Conservation (phyloP, 2,888 invertebrate species). For the Agrochola lota region DNA sequence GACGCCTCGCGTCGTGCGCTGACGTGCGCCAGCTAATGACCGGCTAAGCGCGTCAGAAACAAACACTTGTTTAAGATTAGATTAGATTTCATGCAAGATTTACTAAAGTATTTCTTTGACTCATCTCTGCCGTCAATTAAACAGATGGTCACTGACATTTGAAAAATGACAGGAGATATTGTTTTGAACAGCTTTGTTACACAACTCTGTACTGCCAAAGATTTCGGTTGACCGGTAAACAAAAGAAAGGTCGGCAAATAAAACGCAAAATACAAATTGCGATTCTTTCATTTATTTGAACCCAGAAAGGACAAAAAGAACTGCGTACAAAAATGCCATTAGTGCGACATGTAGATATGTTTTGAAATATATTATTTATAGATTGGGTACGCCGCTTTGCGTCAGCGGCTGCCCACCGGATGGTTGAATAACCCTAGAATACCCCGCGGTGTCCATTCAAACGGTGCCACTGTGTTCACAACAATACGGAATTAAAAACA, state of each 20-base stretch:
- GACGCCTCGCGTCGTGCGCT: not conserved
- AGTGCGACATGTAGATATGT: constrained; percentile 63
- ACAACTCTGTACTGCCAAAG: constrained; percentile 41
- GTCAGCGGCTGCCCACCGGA: constrained; percentile 71
- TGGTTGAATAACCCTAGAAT: constrained; percentile 84
- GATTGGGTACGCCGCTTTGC: constrained; percentile 64
- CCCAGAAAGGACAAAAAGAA: constrained; percentile 26
- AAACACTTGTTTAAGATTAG: constrained; percentile 54
- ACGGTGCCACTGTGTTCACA: constrained; percentile 54
- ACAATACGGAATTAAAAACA: constrained; percentile 55
- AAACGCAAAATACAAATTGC: constrained; percentile 25
- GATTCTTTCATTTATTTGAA: constrained; percentile 39
- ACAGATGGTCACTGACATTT: constrained; percentile 43
- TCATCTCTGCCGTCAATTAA: constrained; percentile 39
- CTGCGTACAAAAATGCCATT: constrained; percentile 61
- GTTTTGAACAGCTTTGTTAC: constrained; percentile 31
- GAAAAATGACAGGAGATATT: constrained; percentile 29
- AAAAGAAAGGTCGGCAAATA: constrained; percentile 43
- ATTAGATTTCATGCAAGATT: constrained; percentile 56
- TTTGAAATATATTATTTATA: constrained; percentile 77
- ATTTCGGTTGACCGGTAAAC: constrained; percentile 35
- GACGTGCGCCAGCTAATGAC: constrained; percentile 65
- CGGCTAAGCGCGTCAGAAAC: constrained; percentile 62
- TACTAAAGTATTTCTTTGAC: constrained; percentile 45
- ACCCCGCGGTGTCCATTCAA: constrained; percentile 61